Conservation (phyloP, 1,140 invertebrate species). For the Pinna nobilis region DNA sequence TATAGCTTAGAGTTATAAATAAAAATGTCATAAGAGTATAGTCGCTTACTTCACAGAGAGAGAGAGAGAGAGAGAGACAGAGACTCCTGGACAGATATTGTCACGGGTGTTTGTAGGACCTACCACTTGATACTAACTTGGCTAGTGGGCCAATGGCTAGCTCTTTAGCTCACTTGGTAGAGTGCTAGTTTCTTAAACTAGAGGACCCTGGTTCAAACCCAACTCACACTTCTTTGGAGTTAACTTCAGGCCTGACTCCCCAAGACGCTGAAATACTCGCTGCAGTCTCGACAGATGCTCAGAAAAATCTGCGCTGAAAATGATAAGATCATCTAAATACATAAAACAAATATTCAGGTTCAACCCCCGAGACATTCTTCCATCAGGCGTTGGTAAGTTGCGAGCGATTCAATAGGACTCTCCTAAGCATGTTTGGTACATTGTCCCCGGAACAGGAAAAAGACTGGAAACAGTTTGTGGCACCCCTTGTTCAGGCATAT, state of each 20-base stretch:
- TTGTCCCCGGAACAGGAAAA: constrained; percentile 9
- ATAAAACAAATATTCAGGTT: constrained; percentile 23
- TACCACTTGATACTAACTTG: no score
- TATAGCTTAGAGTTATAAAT: no score
- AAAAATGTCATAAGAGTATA: no score
- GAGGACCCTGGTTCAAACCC: no score
- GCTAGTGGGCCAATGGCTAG: no score
- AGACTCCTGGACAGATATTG: no score
- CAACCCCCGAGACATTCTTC: constrained; percentile 29
- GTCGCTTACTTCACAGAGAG: no score
- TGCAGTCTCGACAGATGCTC: constrained; percentile 31
- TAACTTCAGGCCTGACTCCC: no score
- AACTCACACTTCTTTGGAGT: constrained; percentile 66
- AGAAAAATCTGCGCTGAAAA: constrained; percentile 31
- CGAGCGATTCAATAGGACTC: constrained; percentile 61
- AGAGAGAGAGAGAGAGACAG: no score
- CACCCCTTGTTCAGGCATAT: constrained; percentile 29
- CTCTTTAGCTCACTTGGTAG: no score
- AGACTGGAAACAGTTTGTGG: constrained; percentile 28
- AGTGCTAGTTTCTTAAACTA: no score
- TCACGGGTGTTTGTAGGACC: no score
- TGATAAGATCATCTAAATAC: constrained; percentile 43
- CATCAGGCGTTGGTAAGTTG: constrained; percentile 55
- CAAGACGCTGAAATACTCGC: constrained; percentile 35
- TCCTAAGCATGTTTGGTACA: constrained; percentile 34